phyloP scores from a whole-genome alignment of 2,797 vertebrate genomes.

The Cyprinella venusta region DNA sequence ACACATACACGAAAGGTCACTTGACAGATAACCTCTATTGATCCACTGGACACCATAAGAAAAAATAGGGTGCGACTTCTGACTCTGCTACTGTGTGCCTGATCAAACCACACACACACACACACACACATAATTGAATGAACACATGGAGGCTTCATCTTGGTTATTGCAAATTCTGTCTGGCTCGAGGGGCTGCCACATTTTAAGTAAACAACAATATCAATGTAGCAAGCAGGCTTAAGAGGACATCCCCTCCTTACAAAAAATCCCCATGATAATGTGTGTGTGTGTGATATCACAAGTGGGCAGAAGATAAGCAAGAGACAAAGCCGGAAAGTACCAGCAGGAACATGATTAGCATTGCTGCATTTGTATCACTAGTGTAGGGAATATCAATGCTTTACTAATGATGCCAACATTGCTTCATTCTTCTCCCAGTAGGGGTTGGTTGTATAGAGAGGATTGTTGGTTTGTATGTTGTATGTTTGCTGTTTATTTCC shows the following conservation, averaged over 20 bases:
- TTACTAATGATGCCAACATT: background rate
- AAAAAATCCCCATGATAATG: background rate
- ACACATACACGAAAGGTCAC: slow-evolving; percentile 32
- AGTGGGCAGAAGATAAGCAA: slow-evolving; percentile 21
- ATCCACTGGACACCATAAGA: slow-evolving; percentile 29
- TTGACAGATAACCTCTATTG: slow-evolving; percentile 45
- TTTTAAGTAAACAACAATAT: slow-evolving; percentile 20
- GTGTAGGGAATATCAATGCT: slow-evolving; percentile 24
- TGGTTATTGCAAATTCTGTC: slow-evolving; percentile 1
- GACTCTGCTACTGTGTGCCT: slow-evolving; percentile 2
- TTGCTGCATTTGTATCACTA: slow-evolving; percentile 12
- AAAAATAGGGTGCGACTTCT: slow-evolving; percentile 26
- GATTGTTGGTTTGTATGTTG: background rate
- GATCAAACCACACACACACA: slow-evolving; percentile 26
- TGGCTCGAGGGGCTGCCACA: background rate
- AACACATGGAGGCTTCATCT: background rate
- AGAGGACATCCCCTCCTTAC: background rate
- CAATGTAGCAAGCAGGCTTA: background rate
- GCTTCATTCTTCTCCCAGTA: slow-evolving; percentile 7
- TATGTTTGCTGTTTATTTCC: slow-evolving; percentile 39
- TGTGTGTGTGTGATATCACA: background rate
- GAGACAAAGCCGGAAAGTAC: slow-evolving; percentile 5
- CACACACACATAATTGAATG: slow-evolving; percentile 12
- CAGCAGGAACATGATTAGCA: background rate
- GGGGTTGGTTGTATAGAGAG: slow-evolving; percentile 15